Conservation (phyloP, 2,113 vertebrate genomes). For the Sialia sialis region DNA sequence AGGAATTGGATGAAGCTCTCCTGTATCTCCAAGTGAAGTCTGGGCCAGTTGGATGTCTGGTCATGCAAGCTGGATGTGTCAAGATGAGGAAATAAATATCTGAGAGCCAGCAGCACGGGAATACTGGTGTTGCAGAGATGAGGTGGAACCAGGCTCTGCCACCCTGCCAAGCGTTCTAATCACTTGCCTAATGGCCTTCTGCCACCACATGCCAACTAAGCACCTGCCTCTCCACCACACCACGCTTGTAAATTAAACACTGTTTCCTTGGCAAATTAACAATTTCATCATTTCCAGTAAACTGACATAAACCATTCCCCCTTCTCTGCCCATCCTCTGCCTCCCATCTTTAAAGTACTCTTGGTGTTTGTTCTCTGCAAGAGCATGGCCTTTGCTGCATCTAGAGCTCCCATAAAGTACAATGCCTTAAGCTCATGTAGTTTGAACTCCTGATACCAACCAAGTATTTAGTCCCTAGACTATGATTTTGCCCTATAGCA, state of each 20-base stretch:
- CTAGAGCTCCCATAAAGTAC: neutral
- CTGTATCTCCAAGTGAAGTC: fast-evolving
- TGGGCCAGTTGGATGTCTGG: too few species aligned
- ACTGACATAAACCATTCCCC: neutral
- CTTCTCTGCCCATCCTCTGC: neutral
- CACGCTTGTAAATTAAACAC: neutral
- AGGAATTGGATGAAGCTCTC: neutral
- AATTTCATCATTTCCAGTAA: neutral
- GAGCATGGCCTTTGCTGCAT: neutral
- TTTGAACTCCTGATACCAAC: neutral
- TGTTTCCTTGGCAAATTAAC: neutral
- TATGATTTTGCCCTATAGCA: neutral
- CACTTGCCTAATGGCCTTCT: neutral
- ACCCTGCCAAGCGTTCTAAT: neutral
- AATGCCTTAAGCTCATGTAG: neutral
- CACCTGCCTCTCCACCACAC: neutral
- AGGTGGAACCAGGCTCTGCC: neutral
- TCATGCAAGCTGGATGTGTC: neutral
- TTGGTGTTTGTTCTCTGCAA: neutral
- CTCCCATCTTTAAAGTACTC: neutral
- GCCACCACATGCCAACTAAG: neutral
- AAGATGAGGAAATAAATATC: neutral
- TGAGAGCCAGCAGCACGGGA: fast-evolving
- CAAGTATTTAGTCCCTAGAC: neutral
- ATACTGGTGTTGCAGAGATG: neutral